These are phyloP conservation scores for Tetraneura akinire DNA, from an alignment of 1,140 invertebrate species.

Conservation along the genomic window DNA sequence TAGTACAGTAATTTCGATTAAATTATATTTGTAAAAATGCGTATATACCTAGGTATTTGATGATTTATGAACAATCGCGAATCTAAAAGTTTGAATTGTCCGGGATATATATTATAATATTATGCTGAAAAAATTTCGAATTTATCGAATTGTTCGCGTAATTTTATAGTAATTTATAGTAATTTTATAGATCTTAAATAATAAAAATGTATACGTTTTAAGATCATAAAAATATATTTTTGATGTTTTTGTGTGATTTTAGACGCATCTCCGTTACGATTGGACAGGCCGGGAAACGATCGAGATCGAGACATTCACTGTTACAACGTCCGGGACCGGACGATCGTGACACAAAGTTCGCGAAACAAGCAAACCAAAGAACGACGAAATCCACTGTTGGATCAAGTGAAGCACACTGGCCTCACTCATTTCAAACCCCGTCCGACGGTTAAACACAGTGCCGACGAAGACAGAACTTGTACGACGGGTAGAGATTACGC, in stretches of 20 bases:
- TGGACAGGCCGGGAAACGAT: background rate
- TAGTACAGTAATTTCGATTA: no score
- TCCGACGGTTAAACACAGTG: background rate
- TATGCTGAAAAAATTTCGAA: no score
- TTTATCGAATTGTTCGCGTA: no score
- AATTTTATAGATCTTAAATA: background rate
- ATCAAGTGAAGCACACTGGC: slow-evolving; percentile 71
- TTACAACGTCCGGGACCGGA: slow-evolving; percentile 35
- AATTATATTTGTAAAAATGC: no score
- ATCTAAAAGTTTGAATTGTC: no score
- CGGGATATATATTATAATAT: no score
- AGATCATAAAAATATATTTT: no score
- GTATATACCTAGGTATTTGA: no score
- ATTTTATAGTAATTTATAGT: background rate
- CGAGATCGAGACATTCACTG: slow-evolving; percentile 22
- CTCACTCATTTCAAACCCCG: slow-evolving; percentile 66
- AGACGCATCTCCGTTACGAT: slow-evolving; percentile 10
- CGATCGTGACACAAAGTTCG: slow-evolving; percentile 6
- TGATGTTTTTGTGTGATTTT: no score
- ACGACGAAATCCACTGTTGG: slow-evolving; percentile 70
- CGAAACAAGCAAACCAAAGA: slow-evolving; percentile 57
- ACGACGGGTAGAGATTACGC: background rate
- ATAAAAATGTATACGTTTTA: no score
- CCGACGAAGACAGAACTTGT: background rate
- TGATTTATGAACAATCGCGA: no score